phyloP scores from a whole-genome alignment of 2,888 invertebrate species.

The Acheta domesticus region DNA sequence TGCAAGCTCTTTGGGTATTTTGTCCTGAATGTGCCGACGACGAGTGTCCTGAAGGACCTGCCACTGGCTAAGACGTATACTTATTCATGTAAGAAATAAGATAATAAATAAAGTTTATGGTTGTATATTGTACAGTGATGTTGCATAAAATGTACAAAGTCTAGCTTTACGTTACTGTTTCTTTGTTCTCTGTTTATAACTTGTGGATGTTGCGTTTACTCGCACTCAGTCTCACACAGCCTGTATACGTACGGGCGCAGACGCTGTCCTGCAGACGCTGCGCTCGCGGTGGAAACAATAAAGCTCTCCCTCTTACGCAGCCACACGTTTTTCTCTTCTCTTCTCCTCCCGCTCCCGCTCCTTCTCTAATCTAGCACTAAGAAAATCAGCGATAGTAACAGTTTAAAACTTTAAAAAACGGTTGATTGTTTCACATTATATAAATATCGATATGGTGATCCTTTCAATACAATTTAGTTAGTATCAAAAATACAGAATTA shows the following conservation, averaged over 20 bases:
- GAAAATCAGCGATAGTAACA: not conserved
- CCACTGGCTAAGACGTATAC: not conserved
- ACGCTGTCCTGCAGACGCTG: not conserved
- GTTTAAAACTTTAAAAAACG: not conserved
- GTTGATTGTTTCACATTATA: not conserved
- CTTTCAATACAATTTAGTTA: not conserved
- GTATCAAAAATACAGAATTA: not conserved
- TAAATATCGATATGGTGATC: too few relatives aligned
- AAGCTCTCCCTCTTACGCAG: not conserved
- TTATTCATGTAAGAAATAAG: too few relatives aligned
- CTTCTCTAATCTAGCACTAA: not conserved
- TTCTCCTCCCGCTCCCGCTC: not conserved
- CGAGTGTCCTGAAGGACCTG: not conserved
- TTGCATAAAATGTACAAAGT: slow-evolving; percentile 26
- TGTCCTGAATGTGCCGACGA: not conserved
- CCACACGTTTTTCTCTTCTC: not conserved
- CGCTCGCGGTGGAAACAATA: not conserved
- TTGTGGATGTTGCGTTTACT: slow-evolving; percentile 5
- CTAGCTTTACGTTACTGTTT: slow-evolving; percentile 27
- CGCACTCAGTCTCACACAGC: not conserved
- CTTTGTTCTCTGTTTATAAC: slow-evolving; percentile 25
- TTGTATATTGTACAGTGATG: slow-evolving; percentile 29
- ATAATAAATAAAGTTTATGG: not conserved
- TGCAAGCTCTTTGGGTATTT: too few relatives aligned
- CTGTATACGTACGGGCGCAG: not conserved